Evolutionary conservation across 2,797 vertebrate species (phyloP).

Genomic region (Odontamblyopus rebecca): DNA sequence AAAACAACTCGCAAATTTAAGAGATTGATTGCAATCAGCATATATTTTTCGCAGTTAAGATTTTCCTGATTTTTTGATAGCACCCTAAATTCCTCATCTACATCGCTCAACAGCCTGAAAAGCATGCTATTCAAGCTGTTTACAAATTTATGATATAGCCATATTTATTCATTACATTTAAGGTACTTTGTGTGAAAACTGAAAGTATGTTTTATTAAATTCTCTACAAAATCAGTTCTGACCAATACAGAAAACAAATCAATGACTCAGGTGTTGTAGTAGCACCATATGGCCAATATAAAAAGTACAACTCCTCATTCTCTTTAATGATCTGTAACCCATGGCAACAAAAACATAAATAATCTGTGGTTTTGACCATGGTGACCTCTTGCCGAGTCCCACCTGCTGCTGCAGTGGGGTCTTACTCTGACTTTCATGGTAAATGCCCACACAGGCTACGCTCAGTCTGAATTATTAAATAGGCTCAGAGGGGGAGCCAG

Average conservation of each 20-base stretch:
- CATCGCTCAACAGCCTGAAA: not conserved
- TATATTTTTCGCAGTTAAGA: not conserved
- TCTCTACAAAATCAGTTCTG: slow-evolving; percentile 4
- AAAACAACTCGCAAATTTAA: not conserved
- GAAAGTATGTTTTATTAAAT: slow-evolving; percentile 6
- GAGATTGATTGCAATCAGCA: not conserved
- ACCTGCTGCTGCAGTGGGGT: slow-evolving; percentile 57
- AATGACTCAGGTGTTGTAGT: not conserved
- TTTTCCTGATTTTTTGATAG: not conserved
- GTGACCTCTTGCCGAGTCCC: slow-evolving; percentile 30
- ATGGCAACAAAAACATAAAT: slow-evolving; percentile 12
- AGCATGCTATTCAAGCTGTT: not conserved
- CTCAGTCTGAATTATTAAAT: slow-evolving; percentile 65
- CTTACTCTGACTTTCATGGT: slow-evolving; percentile 51
- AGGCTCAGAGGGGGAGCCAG: slow-evolving; percentile 25
- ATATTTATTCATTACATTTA: not conserved
- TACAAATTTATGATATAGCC: not conserved
- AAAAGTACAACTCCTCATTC: not conserved
- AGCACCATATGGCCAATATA: not conserved
- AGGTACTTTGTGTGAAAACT: not conserved
- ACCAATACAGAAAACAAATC: not conserved
- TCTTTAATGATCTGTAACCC: not conserved
- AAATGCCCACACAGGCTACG: slow-evolving; percentile 51
- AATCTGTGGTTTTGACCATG: slow-evolving; percentile 27
- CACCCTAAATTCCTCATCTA: not conserved